These are phyloP conservation scores for Peromyscus leucopus DNA, from an alignment of 2,113 vertebrate species.

Conservation along the genomic window DNA sequence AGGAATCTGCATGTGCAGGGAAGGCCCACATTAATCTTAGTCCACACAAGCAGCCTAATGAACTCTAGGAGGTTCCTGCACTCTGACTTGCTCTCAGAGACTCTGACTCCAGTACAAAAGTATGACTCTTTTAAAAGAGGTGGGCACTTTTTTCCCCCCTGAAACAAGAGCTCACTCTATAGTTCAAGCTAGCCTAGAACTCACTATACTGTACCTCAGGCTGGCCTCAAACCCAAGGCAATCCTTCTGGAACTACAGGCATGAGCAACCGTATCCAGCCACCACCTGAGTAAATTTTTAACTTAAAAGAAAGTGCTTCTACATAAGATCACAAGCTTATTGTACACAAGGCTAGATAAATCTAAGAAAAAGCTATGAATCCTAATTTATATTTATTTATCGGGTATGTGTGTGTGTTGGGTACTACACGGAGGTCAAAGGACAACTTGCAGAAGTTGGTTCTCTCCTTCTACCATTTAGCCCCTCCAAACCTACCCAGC, in stretches of 20 bases:
- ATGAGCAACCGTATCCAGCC: background rate
- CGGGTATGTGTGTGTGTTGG: background rate
- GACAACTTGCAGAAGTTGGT: background rate
- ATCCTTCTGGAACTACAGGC: background rate
- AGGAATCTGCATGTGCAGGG: too few relatives aligned
- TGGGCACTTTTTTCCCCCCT: background rate
- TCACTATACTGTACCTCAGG: background rate
- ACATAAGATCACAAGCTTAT: background rate
- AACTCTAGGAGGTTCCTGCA: background rate
- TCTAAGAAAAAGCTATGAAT: background rate
- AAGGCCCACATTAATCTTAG: background rate
- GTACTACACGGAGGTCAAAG: background rate
- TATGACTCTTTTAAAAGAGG: background rate
- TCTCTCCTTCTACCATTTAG: background rate
- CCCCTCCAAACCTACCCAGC: slow-evolving; percentile 28
- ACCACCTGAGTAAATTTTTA: background rate
- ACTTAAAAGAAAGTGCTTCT: background rate
- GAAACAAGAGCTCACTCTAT: background rate
- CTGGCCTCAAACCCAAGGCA: background rate
- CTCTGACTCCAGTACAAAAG: background rate
- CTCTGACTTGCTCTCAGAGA: background rate
- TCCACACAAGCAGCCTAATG: background rate
- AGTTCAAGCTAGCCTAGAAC: background rate
- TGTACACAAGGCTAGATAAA: slow-evolving; percentile 36
- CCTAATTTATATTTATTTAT: background rate